phyloP scores from a whole-genome alignment of 2,797 vertebrate genomes.

The Apogon talboti region DNA sequence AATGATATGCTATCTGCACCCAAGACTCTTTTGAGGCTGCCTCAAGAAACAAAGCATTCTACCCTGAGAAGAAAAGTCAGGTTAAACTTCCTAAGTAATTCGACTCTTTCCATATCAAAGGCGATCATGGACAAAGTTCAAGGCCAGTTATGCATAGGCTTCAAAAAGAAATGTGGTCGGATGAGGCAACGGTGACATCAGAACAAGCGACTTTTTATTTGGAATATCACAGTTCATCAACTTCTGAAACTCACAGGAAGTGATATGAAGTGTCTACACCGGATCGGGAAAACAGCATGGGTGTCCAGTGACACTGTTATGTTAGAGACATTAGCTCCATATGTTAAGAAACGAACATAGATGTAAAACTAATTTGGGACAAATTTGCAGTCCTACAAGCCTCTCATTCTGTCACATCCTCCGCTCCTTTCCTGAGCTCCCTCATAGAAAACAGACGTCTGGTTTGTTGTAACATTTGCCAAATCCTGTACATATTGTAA shows the following conservation, averaged over 20 bases:
- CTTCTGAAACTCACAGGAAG: constrained; percentile 35
- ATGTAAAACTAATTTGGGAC: constrained; percentile 40
- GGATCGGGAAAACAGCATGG: constrained; percentile 25
- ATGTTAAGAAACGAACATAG: constrained; percentile 9
- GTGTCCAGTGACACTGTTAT: constrained; percentile 26
- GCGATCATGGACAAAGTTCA: constrained; percentile 65
- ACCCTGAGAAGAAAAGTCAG: constrained; percentile 23
- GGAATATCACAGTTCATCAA: constrained; percentile 75
- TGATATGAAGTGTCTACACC: constrained; percentile 22
- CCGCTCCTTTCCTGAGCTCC: constrained; percentile 21
- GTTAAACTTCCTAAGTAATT: constrained; percentile 54
- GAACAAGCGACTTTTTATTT: constrained; percentile 75
- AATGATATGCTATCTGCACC: not conserved
- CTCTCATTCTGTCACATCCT: constrained; percentile 9
- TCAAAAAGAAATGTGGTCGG: constrained; percentile 71
- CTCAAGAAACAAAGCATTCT: constrained; percentile 40
- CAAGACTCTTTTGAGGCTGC: constrained; percentile 5
- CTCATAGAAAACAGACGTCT: constrained; percentile 21
- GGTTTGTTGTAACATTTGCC: constrained; percentile 15
- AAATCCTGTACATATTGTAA: constrained; percentile 42
- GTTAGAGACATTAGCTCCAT: constrained; percentile 41
- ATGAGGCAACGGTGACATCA: constrained; percentile 79
- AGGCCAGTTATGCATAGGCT: constrained; percentile 51
- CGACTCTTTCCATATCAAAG: constrained; percentile 68
- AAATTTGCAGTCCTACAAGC: constrained; percentile 12